A percentile compares a stretch with the other conserved stretches of the same genome.
phyloP scores from a whole-genome alignment of 2,888 invertebrate species.

The Poecilus cupreus region DNA sequence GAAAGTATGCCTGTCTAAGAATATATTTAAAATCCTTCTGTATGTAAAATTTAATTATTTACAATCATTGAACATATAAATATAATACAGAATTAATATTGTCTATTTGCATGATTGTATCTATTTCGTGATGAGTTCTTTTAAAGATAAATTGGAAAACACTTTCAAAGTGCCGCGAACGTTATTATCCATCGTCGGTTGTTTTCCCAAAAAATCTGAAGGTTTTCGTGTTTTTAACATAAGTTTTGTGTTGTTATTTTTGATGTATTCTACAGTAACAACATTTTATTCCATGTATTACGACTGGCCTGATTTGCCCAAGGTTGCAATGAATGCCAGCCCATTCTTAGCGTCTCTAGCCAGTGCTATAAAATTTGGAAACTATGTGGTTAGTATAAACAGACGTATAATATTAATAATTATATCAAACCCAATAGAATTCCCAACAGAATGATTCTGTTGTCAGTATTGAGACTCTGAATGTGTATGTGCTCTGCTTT shows the following conservation, averaged over 20 bases:
- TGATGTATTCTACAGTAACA: neutral
- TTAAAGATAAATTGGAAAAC: neutral
- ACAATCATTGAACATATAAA: neutral
- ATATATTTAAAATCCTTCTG: too few species aligned
- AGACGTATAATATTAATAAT: too few species aligned
- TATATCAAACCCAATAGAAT: too few species aligned
- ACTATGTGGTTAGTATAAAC: neutral
- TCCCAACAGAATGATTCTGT: too few species aligned
- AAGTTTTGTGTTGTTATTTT: neutral
- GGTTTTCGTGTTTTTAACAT: neutral
- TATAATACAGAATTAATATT: neutral
- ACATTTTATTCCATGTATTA: slow-evolving; percentile 20
- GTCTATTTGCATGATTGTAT: too few species aligned
- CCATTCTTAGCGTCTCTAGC: neutral
- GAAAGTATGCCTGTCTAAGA: too few species aligned
- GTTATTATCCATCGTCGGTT: neutral
- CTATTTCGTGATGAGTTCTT: neutral
- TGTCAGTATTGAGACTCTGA: too few species aligned
- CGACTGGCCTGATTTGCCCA: slow-evolving; percentile 27
- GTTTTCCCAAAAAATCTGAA: neutral
- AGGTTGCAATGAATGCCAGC: slow-evolving; percentile 21
- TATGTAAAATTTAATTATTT: neutral
- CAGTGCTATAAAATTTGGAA: neutral
- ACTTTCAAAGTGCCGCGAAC: slow-evolving; percentile 14
- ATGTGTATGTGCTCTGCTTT: too few species aligned